phyloP scores from a whole-genome alignment of 2,888 invertebrate genomes.

The Diarsia brunnea region DNA sequence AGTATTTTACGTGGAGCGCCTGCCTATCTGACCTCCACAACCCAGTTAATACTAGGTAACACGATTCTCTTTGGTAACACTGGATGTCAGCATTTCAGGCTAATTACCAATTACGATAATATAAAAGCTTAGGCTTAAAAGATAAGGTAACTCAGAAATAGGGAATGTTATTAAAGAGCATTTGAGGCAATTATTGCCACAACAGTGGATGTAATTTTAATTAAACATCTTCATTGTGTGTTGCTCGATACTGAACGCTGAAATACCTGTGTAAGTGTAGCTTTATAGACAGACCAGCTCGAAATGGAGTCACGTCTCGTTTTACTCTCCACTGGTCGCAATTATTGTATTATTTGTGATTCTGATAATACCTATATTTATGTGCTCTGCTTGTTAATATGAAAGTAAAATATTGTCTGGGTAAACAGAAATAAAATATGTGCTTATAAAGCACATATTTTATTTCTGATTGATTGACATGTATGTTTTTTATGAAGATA shows the following conservation, averaged over 20 bases:
- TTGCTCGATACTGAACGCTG: neutral
- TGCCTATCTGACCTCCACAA: no score
- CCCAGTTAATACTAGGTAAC: no score
- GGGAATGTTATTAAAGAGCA: neutral
- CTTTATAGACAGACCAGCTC: constrained; percentile 10
- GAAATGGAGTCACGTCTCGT: constrained; percentile 23
- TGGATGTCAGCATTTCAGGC: no score
- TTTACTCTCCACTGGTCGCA: constrained; percentile 29
- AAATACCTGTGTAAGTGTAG: neutral
- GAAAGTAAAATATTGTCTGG: neutral
- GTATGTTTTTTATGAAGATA: neutral
- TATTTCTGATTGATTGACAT: no score
- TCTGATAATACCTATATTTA: constrained; percentile 21
- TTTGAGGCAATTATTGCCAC: neutral
- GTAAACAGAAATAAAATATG: neutral
- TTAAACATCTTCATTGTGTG: neutral
- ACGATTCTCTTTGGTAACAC: no score
- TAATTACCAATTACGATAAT: no score
- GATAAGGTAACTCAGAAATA: neutral
- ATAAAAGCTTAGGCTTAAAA: no score
- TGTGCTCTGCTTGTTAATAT: neutral
- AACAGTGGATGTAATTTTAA: neutral
- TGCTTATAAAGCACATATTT: no score
- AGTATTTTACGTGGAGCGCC: no score
- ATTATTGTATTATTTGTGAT: constrained; percentile 39